Conservation (phyloP, 2,797 vertebrate genomes). For the Scolopax rusticola region DNA sequence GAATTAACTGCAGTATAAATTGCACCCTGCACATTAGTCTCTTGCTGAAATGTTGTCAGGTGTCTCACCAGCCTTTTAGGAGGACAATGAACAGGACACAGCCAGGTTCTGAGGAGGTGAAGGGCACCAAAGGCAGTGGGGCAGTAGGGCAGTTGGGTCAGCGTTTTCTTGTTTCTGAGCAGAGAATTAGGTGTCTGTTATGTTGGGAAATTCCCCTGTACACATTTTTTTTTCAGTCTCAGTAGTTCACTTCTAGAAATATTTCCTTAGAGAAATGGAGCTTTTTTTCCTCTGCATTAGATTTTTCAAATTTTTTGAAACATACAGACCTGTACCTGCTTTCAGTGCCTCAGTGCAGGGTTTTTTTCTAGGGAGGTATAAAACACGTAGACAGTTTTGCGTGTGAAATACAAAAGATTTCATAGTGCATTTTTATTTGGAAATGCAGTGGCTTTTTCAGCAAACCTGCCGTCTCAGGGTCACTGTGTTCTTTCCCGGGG, state of each 20-base stretch:
- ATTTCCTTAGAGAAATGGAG: background rate
- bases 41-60: background rate
- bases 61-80: background rate
- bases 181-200: background rate
- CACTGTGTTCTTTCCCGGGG: background rate
- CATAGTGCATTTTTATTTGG: background rate
- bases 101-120: background rate
- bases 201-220: background rate
- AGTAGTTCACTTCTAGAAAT: background rate
- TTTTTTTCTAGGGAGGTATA: background rate
- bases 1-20: background rate
- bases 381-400: background rate
- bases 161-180: background rate
- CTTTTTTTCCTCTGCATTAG: background rate
- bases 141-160: background rate
- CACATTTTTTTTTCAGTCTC: background rate
- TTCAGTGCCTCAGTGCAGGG: background rate
- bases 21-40: background rate
- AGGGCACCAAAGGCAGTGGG: background rate
- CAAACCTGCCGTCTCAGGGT: background rate
- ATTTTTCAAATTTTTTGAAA: background rate
- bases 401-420: background rate
- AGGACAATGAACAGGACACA: background rate
- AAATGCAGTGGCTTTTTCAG: background rate
- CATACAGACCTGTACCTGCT: fast-evolving